These are phyloP conservation scores for Nibea albiflora DNA, from an alignment of 2,113 vertebrate species.

Conservation along the genomic window DNA sequence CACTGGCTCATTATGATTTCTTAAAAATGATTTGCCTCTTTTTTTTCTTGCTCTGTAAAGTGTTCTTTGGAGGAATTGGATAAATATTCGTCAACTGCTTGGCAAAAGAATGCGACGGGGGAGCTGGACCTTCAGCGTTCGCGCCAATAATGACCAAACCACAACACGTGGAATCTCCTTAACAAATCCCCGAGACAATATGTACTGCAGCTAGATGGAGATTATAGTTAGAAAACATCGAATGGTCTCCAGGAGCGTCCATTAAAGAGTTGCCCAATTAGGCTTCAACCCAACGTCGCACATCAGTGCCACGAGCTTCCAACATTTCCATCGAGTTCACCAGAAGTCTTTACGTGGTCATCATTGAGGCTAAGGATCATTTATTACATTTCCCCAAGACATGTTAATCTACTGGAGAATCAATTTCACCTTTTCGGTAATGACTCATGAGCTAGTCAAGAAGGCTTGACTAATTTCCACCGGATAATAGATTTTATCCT, in stretches of 20 bases:
- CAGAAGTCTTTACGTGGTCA: slow-evolving; percentile 59
- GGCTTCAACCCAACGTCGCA: slow-evolving; percentile 25
- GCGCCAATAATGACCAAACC: background rate
- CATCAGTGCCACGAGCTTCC: slow-evolving; percentile 46
- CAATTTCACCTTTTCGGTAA: slow-evolving; percentile 76
- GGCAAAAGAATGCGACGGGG: background rate
- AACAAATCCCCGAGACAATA: background rate
- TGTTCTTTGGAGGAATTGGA: slow-evolving; percentile 8
- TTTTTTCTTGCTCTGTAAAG: background rate
- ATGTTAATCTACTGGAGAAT: slow-evolving; percentile 73
- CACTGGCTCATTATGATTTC: slow-evolving; percentile 11
- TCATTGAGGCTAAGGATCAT: slow-evolving; percentile 69
- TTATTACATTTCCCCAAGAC: slow-evolving; percentile 70
- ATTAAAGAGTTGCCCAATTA: slow-evolving; percentile 66
- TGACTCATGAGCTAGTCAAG: slow-evolving; percentile 71
- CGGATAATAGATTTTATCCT: slow-evolving; percentile 71
- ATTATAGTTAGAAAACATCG: slow-evolving; percentile 44
- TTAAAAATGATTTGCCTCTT: slow-evolving; percentile 4
- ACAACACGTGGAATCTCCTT: background rate
- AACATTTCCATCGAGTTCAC: slow-evolving; percentile 31
- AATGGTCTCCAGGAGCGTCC: slow-evolving; percentile 51
- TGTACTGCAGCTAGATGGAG: slow-evolving; percentile 37
- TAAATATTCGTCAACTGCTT: background rate
- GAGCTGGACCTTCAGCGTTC: background rate
- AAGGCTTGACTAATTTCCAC: slow-evolving; percentile 74